Evolutionary conservation across 2,113 vertebrate species (phyloP).

Genomic region (Eretmochelys imbricata): DNA sequence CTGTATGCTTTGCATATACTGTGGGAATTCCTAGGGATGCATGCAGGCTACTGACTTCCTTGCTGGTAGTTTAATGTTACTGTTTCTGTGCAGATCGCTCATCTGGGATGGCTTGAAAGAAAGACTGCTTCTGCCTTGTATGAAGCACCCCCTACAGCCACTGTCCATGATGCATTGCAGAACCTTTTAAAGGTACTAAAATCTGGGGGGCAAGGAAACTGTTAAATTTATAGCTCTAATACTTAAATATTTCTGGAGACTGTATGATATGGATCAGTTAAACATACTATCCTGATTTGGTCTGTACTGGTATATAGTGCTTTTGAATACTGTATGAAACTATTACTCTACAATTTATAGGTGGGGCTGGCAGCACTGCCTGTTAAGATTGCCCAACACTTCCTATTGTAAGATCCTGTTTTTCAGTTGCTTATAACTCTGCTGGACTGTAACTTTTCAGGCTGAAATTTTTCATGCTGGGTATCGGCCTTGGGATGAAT

Average conservation of each 20-base stretch:
- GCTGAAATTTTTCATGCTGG: background rate
- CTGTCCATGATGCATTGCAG: slow-evolving; percentile 88
- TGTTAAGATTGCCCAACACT: background rate
- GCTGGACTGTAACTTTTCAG: background rate
- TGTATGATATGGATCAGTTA: background rate
- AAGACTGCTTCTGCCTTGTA: slow-evolving; percentile 89
- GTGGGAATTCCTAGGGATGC: background rate
- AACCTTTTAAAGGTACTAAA: slow-evolving; percentile 88
- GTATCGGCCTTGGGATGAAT: background rate
- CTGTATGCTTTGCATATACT: background rate
- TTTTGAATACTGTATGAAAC: background rate
- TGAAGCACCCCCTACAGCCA: slow-evolving; percentile 82
- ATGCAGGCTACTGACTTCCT: background rate
- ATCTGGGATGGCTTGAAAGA: slow-evolving; percentile 90
- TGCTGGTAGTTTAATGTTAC: background rate
- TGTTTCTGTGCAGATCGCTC: slow-evolving; percentile 81
- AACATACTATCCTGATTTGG: background rate
- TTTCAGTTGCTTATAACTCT: fast-evolving
- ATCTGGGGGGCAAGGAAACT: fast-evolving
- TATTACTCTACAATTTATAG: fast-evolving
- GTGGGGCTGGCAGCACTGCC: background rate
- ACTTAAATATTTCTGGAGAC: background rate
- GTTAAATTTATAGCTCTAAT: fast-evolving
- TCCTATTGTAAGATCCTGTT: background rate
- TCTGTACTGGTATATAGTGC: background rate